Evolutionary conservation across 2,113 vertebrate species (phyloP).

Genomic region (Sebastes fasciatus): DNA sequence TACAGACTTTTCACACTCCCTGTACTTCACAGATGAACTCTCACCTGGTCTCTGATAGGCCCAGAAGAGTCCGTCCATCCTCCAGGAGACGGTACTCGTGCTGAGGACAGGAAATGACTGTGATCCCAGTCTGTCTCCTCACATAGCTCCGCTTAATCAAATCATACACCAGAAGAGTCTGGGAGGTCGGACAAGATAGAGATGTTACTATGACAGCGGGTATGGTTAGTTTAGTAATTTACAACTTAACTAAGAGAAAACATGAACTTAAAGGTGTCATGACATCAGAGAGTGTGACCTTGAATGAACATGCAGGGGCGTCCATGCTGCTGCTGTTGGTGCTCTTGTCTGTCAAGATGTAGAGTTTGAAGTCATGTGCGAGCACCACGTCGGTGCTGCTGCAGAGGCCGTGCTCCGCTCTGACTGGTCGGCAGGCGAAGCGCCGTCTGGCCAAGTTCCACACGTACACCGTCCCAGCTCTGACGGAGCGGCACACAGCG

Average conservation of each 20-base stretch:
- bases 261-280: not conserved
- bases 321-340: conserved; percentile 55
- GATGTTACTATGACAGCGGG: too few species aligned
- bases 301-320: conserved; percentile 64
- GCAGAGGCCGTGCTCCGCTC: conserved; percentile 75
- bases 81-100: conserved; percentile 77
- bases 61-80: conserved; percentile 73
- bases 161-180: conserved; percentile 79
- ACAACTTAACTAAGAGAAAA: too few species aligned
- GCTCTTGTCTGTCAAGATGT: conserved; percentile 73
- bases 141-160: conserved; percentile 77
- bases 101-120: conserved; percentile 71
- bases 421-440: conserved; percentile 63
- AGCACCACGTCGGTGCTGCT: conserved; percentile 70
- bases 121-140: conserved; percentile 77
- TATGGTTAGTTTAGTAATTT: too few species aligned
- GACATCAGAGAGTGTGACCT: conserved; percentile 58
- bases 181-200: not conserved
- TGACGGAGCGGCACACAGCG: conserved; percentile 67
- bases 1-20: not conserved
- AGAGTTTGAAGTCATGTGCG: conserved; percentile 71
- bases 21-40: not conserved
- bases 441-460: conserved; percentile 75
- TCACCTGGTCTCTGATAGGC: conserved; percentile 80
- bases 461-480: conserved; percentile 58